Evolutionary conservation across 2,888 invertebrate genomes (phyloP), one percentile per base, ranked within the genome.

Genomic region (Unio pictorum): DNA sequence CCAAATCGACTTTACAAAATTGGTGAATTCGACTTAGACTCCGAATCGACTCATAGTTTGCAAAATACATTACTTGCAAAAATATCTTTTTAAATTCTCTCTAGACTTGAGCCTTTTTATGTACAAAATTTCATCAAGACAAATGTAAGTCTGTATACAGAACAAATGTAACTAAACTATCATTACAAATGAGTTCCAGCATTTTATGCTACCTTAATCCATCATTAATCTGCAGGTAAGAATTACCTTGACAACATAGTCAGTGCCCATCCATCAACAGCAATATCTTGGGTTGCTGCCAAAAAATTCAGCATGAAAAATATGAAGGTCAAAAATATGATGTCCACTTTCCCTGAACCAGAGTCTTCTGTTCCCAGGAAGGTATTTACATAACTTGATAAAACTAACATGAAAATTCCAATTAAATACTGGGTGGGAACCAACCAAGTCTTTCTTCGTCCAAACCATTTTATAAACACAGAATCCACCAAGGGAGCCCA

Each of bases 401-500:
- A 92, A 62, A 95, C 91, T 57, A 99, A 91, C 97, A 99, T 97
- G 81, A 96, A 96, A 58, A 94, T 86, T 34, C 97, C 97, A 68
- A 92, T 94, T 18, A 97, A 90, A 90, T 98, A 97, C 88, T 99
- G 98, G 1, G 95, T 94, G 0, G 98, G 98, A 60, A 99, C 94
- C 23, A 99, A 93, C 93, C 93, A 93, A 3, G 92, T 96, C 92
- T 99, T 99, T 73, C 99, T 92, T 34, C 99, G 92, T 1, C 99
- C 99, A 90, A 99, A 95, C 75, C 93, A 91, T 17, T 93, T 64
- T 78, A 94, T 93, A 89, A 95, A 99, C 63, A 97, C 89, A 0
- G 98, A 95, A 91, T 99, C 99, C 6, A 99, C 98, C 18, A 99
- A 93, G 1, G 99, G 99, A 0, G 99, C 99, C 99, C 99, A 99